Evolutionary conservation across 2,797 vertebrate species (phyloP).

Genomic region (Notolabrus celidotus): DNA sequence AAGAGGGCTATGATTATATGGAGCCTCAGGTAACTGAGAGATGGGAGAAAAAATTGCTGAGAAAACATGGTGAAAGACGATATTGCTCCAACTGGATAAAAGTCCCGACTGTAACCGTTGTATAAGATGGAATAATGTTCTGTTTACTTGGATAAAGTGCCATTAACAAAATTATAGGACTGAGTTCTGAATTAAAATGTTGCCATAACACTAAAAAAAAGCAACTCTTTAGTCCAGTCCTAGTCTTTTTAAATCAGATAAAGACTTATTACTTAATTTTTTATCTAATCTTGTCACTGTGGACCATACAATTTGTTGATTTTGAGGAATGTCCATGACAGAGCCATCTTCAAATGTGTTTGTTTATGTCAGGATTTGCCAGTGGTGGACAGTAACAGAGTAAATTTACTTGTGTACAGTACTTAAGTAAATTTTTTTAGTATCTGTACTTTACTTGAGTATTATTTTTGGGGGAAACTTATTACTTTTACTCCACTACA

Average conservation of each 20-base stretch:
- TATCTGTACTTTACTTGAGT: too few species aligned
- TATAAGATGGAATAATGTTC: neutral
- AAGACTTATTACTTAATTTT: neutral
- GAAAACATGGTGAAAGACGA: neutral
- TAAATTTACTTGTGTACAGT: too few species aligned
- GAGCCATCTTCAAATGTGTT: too few species aligned
- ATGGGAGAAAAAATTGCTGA: neutral
- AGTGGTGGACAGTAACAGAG: too few species aligned
- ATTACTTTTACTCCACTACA: too few species aligned
- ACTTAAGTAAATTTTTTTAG: too few species aligned
- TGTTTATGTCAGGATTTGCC: too few species aligned
- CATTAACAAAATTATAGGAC: neutral
- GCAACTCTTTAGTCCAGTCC: neutral
- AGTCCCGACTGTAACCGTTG: neutral
- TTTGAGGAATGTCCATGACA: neutral
- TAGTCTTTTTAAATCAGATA: neutral
- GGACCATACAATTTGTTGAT: too few species aligned
- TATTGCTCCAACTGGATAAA: neutral
- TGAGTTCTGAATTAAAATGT: neutral
- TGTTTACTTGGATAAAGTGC: neutral
- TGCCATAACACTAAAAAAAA: too few species aligned
- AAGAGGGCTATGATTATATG: neutral
- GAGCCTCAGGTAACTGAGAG: neutral
- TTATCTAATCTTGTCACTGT: neutral
- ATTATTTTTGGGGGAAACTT: too few species aligned